A percentile compares a stretch with the other conserved stretches of the same genome.
These are phyloP conservation scores for Smithornis capensis DNA, from an alignment of 2,113 vertebrate genomes.

Conservation along the genomic window DNA sequence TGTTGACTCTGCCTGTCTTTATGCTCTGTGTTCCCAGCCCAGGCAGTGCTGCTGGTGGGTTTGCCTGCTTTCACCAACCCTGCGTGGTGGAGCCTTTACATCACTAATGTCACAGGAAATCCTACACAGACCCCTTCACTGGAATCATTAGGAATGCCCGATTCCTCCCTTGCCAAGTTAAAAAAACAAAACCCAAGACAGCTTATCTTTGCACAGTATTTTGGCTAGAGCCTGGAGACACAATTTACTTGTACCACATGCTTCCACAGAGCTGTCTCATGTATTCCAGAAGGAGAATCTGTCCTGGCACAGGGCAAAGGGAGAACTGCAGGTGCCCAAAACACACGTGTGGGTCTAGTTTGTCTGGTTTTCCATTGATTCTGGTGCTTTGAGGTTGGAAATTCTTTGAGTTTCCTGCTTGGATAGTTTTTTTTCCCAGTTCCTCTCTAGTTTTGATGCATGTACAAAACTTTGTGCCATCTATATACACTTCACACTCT, in stretches of 20 bases:
- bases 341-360: not conserved
- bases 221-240: not conserved
- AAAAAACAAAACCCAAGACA: not conserved
- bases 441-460: not conserved
- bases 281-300: not conserved
- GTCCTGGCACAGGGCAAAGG: not conserved
- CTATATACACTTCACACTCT: not conserved
- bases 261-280: not conserved
- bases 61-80: not conserved
- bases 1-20: not conserved
- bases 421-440: not conserved
- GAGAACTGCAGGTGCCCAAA: not conserved
- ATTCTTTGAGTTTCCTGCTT: not conserved
- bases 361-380: not conserved
- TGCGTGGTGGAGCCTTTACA: not conserved
- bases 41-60: not conserved
- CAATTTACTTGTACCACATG: not conserved
- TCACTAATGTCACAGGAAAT: not conserved
- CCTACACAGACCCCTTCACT: fast-evolving
- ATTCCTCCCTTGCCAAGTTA: not conserved
- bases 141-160: not conserved
- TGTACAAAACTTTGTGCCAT: not conserved
- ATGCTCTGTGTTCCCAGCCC: not conserved
- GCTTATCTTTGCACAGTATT: not conserved
- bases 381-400: not conserved